Conservation (phyloP, 1,140 invertebrate species). For the Planococcus citri region DNA sequence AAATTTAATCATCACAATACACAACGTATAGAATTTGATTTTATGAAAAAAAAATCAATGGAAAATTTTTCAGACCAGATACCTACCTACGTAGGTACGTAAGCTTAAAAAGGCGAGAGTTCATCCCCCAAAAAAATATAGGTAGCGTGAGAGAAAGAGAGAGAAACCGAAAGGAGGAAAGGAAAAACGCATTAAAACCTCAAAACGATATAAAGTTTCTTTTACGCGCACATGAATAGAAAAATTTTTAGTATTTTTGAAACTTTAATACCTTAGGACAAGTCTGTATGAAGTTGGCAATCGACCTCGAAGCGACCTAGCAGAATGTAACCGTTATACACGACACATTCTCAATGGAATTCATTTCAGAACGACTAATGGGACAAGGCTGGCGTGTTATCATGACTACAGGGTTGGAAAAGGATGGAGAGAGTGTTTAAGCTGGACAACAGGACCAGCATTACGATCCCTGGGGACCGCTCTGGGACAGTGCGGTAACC, state of each 20-base stretch:
- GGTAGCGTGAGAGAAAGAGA: too few relatives aligned
- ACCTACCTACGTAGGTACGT: too few relatives aligned
- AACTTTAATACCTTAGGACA: not conserved
- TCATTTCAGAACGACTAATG: constrained; percentile 12
- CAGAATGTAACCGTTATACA: constrained; percentile 6
- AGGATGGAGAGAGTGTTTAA: constrained; percentile 9
- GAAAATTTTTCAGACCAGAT: too few relatives aligned
- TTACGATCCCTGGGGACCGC: constrained; percentile 8
- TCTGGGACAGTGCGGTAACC: constrained; percentile 6
- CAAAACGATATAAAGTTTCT: not conserved
- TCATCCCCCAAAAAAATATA: too few relatives aligned
- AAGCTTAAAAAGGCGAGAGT: too few relatives aligned
- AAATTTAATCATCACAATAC: too few relatives aligned
- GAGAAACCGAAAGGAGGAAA: too few relatives aligned
- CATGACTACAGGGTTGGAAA: constrained; percentile 4
- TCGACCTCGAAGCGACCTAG: constrained; percentile 5
- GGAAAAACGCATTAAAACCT: too few relatives aligned
- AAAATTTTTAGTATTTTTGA: not conserved
- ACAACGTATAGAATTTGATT: too few relatives aligned
- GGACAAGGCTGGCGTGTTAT: constrained; percentile 17
- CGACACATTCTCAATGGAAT: constrained; percentile 15
- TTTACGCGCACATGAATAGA: not conserved
- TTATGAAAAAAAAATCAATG: too few relatives aligned
- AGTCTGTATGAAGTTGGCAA: not conserved
- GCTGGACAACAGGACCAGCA: constrained; percentile 12